Conservation (phyloP, 2,888 invertebrate species). For the Orgyia antiqua region DNA sequence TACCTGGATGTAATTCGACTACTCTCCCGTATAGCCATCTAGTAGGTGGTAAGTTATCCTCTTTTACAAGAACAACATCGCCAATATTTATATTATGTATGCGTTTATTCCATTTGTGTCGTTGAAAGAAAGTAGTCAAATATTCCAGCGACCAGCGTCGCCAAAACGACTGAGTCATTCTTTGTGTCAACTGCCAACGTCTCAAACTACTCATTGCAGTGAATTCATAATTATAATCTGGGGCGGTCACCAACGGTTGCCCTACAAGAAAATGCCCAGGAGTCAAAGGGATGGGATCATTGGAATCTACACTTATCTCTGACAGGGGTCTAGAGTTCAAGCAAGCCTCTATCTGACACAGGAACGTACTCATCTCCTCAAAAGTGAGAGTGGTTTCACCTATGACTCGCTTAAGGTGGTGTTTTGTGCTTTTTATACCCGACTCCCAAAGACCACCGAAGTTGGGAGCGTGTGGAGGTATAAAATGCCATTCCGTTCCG, state of each 20-base stretch:
- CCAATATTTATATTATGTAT: not conserved
- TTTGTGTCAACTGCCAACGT: not conserved
- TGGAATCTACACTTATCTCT: not conserved
- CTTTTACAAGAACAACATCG: constrained; percentile 1
- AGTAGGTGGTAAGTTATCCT: constrained; percentile 1
- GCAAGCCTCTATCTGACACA: not conserved
- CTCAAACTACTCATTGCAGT: not conserved
- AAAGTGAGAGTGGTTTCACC: not conserved
- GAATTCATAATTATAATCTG: not conserved
- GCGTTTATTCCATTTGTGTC: not conserved
- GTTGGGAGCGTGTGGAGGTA: constrained; percentile 12
- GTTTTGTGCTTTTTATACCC: not conserved
- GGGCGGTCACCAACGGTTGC: not conserved
- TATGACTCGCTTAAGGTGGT: not conserved
- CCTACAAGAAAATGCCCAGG: constrained; percentile 1
- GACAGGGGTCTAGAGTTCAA: constrained; percentile 1
- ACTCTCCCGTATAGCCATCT: not conserved
- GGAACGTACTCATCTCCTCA: not conserved
- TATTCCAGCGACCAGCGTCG: constrained; percentile 1
- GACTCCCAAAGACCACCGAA: constrained; percentile 13
- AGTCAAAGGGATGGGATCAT: not conserved
- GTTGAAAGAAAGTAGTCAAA: not conserved
- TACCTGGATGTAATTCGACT: not conserved
- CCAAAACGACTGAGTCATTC: not conserved
- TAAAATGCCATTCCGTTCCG: constrained; percentile 12